Evolutionary conservation across 2,113 vertebrate species (phyloP), one percentile per base, ranked within the genome.

Genomic region (Osmerus eperlanus): DNA sequence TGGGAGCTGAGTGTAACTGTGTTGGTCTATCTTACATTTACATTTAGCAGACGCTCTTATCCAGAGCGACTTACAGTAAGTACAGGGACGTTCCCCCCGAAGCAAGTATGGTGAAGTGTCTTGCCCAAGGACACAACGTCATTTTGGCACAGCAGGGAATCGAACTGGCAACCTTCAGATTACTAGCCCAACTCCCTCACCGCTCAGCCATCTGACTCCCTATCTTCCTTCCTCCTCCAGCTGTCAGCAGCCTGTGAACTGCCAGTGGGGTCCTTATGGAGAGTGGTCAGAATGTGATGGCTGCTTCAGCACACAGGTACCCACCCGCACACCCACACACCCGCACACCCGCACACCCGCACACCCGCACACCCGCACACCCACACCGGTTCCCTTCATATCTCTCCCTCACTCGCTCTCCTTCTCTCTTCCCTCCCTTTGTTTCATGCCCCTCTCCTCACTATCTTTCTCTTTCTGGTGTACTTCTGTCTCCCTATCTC

Each of bases 241-340:
- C 51, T 83, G 87, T 78, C 78, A 86, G 68, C 80, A 63, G 69
- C 90, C 85, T 1, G 58, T 96, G n/a, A 87, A 92, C 73, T 99
- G 97, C 79, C 88, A 63, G 70, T 99, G 95, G 95, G 91, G 84
- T 19, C 52, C 90, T 16, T 97, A 90, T 69, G 92, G 92, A 41
- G 85, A 88, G 7, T 99, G 97, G 97, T 95, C 95, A 0, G 95
- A 95, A 67, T 98, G 96, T 63, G 93, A 93, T 7, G 94, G 94
- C 66, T 98, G 96, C 81, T 93, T 91, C 36, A 92, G 68, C 0
- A 87, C 86, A 62, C 86, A 86, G 89, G 89, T 91, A 81, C 19
- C 58, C 11, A 23, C 7, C 4, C 65, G n/a, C 62, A 12, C 4
- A 36, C 15, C 18, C 25, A 75, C 32, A 67, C 68, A 61, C 19